Evolutionary conservation across 2,888 invertebrate species (phyloP), one percentile per base, ranked within the genome.

Genomic region (Erebia palarica): DNA sequence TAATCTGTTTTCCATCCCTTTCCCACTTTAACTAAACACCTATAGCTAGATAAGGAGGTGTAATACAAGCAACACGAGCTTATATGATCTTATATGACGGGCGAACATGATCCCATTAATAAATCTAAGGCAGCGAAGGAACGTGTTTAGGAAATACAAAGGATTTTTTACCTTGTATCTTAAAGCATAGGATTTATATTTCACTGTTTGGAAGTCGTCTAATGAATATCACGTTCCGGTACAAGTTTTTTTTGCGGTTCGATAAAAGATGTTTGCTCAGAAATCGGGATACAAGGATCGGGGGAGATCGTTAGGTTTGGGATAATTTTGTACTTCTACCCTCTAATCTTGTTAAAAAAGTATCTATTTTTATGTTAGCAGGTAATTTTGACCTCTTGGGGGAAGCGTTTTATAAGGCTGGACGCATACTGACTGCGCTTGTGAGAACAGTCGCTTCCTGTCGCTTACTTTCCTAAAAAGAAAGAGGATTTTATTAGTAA

Each of bases 71-170:
- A 74, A 74, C 68, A 68, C 70, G 72, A 74, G 72, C 70, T 68
- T 70, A 65, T 65, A 67, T 57, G 59, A 59, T 66, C 66, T 66
- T 61, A 68, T 68, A 72, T 71, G 70, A 68, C 74, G 60, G 61
- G 70, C 72, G 71, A 74, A 75, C 69, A 74, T 75, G 75, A 73
- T 73, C 71, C 73, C 72, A 73, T 75, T 75, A 76, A 76, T 76
- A 76, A 76, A 76, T 76, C 76, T 75, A 74, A 74, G 71, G 73
- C 67, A 72, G 73, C 71, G 71, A 74, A 69, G 64, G 69, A 72
- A 69, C 66, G 53, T 55, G 14, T 58, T 55, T 21, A 13, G 59
- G 4, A 51, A 16, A 8, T 51, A 59, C 60, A 66, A 47, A 44
- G 44, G 53, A 69, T 71, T 73, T 55, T 67, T 49, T 53, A 44